phyloP scores from a whole-genome alignment of 2,888 invertebrate species.

The Pelosia muscerda region DNA sequence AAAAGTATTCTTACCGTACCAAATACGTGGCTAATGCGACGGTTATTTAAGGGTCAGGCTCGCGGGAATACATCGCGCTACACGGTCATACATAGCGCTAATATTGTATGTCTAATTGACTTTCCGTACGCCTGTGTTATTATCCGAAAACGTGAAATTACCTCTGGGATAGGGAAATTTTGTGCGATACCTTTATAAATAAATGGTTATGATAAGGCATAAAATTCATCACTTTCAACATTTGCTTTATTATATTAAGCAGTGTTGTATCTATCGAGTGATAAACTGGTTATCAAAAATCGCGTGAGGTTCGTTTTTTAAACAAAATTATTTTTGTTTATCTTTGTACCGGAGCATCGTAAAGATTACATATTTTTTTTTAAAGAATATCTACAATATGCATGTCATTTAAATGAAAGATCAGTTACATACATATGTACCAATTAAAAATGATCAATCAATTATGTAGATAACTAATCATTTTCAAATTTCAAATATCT shows the following conservation, averaged over 20 bases:
- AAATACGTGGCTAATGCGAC: slow-evolving; percentile 16
- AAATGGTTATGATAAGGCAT: slow-evolving; percentile 15
- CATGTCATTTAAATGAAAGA: background rate
- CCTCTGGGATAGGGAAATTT: slow-evolving; percentile 22
- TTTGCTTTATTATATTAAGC: slow-evolving; percentile 13
- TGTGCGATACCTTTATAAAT: slow-evolving; percentile 31
- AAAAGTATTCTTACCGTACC: background rate
- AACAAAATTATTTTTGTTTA: background rate
- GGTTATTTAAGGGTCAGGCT: slow-evolving; percentile 23
- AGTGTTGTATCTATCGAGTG: slow-evolving; percentile 25
- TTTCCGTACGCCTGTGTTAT: slow-evolving; percentile 29
- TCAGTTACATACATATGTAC: background rate
- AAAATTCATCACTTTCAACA: slow-evolving; percentile 27
- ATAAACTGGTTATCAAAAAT: slow-evolving; percentile 21
- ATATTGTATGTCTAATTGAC: slow-evolving; percentile 42
- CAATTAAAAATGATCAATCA: too few species aligned
- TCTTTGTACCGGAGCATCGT: background rate
- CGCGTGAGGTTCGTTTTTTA: slow-evolving; percentile 6
- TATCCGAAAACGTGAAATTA: slow-evolving; percentile 37
- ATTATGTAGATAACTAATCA: too few species aligned
- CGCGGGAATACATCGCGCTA: slow-evolving; percentile 25
- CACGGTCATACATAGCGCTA: slow-evolving; percentile 23
- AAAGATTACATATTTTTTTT: background rate
- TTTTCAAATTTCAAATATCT: too few species aligned
- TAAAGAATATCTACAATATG: too few species aligned